Conservation (phyloP, 2,113 vertebrate genomes). For the Phainopepla nitens region DNA sequence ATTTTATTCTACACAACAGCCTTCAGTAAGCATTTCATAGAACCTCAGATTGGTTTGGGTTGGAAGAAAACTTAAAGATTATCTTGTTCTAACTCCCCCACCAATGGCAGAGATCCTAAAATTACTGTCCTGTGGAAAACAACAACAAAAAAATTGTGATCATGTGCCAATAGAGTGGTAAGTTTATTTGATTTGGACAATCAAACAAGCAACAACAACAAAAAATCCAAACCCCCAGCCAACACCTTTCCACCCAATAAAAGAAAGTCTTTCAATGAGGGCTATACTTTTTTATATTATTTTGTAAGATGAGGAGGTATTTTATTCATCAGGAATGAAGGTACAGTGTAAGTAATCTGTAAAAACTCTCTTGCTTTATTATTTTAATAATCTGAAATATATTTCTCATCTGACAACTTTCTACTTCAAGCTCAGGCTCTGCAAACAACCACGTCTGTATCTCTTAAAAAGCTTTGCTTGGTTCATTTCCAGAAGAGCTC, state of each 20-base stretch:
- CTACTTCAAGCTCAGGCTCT: not conserved
- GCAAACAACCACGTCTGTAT: not conserved
- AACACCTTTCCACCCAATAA: not conserved
- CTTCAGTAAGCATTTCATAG: not conserved
- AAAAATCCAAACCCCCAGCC: not conserved
- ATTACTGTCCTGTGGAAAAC: not conserved
- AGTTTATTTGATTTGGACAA: not conserved
- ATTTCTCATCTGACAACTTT: not conserved
- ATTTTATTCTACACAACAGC: not conserved
- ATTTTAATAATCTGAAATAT: not conserved
- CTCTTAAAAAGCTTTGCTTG: not conserved
- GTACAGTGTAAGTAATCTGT: not conserved
- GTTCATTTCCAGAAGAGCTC: constrained; percentile 8
- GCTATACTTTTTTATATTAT: not conserved
- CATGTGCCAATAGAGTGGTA: fast-evolving
- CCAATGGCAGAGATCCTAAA: not conserved
- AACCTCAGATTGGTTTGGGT: not conserved
- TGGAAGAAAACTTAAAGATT: not conserved
- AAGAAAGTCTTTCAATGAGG: not conserved
- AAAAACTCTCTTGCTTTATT: not conserved
- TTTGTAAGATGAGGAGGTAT: not conserved
- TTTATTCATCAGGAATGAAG: not conserved
- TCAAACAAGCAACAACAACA: not conserved
- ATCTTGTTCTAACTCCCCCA: fast-evolving
- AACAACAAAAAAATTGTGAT: not conserved